phyloP scores from a whole-genome alignment of 2,888 invertebrate genomes.

The Falcaria lacertinaria region DNA sequence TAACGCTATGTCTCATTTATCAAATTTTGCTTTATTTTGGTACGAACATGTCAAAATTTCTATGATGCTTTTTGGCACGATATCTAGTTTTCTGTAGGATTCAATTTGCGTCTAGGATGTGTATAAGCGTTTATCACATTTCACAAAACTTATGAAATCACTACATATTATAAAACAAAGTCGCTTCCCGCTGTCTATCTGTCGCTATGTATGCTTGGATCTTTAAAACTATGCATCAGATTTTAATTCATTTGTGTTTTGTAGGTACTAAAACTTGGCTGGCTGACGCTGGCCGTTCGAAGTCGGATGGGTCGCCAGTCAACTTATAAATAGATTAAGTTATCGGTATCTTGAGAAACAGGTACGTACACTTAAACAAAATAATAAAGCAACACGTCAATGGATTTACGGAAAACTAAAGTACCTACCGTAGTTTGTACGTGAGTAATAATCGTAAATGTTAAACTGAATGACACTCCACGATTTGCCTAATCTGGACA shows the following conservation, averaged over 20 bases:
- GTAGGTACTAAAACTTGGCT: too few relatives aligned
- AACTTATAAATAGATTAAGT: too few relatives aligned
- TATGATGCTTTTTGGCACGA: not conserved
- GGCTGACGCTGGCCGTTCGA: too few relatives aligned
- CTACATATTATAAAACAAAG: too few relatives aligned
- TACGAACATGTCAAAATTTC: not conserved
- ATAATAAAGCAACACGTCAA: not conserved
- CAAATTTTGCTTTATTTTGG: not conserved
- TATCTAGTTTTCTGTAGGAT: too few relatives aligned
- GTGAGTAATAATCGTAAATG: constrained; percentile 37
- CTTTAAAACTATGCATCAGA: too few relatives aligned
- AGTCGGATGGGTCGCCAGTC: too few relatives aligned
- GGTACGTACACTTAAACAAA: not conserved
- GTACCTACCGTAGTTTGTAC: constrained; percentile 22
- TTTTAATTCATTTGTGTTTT: too few relatives aligned
- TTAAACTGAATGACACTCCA: constrained; percentile 38
- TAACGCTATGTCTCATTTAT: constrained; percentile 3
- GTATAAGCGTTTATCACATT: not conserved
- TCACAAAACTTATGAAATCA: too few relatives aligned
- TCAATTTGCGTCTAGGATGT: not conserved
- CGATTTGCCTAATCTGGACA: constrained; percentile 49
- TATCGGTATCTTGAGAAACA: not conserved
- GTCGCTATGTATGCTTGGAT: too few relatives aligned
- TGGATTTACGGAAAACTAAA: not conserved
- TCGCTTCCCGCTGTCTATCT: too few relatives aligned